These are phyloP conservation scores for Sander lucioperca DNA, from an alignment of 2,113 vertebrate species.

Conservation along the genomic window DNA sequence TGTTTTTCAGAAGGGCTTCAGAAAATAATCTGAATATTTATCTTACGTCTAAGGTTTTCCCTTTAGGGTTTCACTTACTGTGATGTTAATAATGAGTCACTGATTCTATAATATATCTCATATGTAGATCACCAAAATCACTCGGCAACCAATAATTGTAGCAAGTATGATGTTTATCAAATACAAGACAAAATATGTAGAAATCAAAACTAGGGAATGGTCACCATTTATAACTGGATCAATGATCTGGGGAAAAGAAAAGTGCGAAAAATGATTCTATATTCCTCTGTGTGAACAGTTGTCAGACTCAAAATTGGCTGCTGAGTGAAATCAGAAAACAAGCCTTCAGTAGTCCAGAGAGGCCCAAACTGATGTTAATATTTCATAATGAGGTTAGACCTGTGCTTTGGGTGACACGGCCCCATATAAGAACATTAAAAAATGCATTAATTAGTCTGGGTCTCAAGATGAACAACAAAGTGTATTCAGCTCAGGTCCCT, in stretches of 20 bases:
- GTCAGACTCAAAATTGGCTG: too few species aligned
- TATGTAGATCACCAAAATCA: too few species aligned
- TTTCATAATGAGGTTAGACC: background rate
- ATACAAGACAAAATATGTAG: background rate
- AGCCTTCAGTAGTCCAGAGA: background rate
- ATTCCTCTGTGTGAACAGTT: too few species aligned
- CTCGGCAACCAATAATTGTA: too few species aligned
- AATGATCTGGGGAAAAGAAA: background rate
- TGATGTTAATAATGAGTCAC: too few species aligned
- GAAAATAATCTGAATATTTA: too few species aligned
- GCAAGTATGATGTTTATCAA: too few species aligned
- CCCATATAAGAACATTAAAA: background rate
- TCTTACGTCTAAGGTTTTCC: too few species aligned
- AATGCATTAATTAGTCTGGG: background rate
- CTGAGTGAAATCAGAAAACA: background rate
- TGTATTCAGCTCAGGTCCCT: constrained; percentile 16
- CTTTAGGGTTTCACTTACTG: too few species aligned
- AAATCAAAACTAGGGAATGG: background rate
- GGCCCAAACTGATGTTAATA: background rate
- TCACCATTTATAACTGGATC: background rate
- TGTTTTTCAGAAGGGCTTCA: too few species aligned
- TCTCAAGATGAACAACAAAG: constrained; percentile 11
- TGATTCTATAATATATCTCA: too few species aligned
- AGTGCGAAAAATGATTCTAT: too few species aligned
- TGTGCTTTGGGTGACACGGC: background rate